phyloP scores from a whole-genome alignment of 1,140 invertebrate genomes.

The Drosophila sturtevanti region DNA sequence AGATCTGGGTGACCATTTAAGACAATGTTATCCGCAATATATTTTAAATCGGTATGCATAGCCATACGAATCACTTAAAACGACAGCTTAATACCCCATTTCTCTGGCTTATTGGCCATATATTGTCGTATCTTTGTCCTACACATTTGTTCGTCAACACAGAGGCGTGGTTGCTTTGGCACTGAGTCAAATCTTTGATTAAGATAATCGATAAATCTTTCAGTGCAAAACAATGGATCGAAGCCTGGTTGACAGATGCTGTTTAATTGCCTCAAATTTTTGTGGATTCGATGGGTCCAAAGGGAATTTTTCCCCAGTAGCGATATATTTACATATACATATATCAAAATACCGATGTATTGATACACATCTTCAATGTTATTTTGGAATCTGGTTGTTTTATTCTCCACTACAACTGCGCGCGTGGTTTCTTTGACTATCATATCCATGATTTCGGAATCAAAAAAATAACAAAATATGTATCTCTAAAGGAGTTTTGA shows the following conservation, averaged over 20 bases:
- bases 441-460: too few relatives aligned
- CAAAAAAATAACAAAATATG: too few relatives aligned
- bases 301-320: too few relatives aligned
- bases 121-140: too few relatives aligned
- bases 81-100: constrained; percentile 27
- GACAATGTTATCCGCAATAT: constrained; percentile 20
- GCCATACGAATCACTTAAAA: constrained; percentile 20
- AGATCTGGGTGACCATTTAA: constrained; percentile 25
- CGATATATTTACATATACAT: too few relatives aligned
- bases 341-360: constrained; percentile 28
- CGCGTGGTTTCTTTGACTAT: background rate
- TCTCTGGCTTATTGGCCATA: constrained; percentile 7
- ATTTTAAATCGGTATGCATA: constrained; percentile 22
- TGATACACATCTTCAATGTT: constrained; percentile 19
- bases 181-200: background rate
- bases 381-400: background rate
- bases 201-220: background rate
- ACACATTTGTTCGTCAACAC: constrained; percentile 20
- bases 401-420: too few relatives aligned
- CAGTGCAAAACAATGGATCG: background rate
- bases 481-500: too few relatives aligned
- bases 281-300: constrained; percentile 3
- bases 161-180: constrained; percentile 5
- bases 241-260: constrained; percentile 22
- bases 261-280: constrained; percentile 33